Conservation (phyloP, 2,888 invertebrate species). For the Ornithoptera priamus region DNA sequence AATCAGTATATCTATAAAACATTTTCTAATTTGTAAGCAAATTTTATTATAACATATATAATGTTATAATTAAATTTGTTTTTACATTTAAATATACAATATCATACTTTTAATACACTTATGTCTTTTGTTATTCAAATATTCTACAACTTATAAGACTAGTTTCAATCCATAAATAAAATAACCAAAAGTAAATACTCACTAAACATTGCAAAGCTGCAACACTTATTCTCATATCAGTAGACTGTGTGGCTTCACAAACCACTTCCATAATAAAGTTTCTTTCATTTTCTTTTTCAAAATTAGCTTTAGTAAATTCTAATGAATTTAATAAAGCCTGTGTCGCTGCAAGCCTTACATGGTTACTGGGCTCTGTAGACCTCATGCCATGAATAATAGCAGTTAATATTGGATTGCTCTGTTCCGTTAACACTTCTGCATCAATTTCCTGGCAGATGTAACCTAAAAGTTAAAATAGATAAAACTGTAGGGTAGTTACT, state of each 20-base stretch:
- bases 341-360: conserved; percentile 97
- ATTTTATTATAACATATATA: no score
- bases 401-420: conserved; percentile 97
- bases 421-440: conserved; percentile 93
- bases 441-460: conserved; percentile 99
- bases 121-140: not conserved
- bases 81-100: not conserved
- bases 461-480: conserved; percentile 53
- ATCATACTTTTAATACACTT: not conserved
- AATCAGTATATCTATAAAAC: not conserved
- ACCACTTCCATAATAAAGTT: conserved; percentile 99
- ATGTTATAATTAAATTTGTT: no score
- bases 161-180: not conserved
- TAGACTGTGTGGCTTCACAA: conserved; percentile 98
- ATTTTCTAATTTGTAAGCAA: no score
- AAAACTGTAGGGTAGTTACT: not conserved
- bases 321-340: conserved; percentile 97
- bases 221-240: conserved; percentile 94
- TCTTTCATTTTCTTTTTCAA: conserved; percentile 97
- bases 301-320: conserved; percentile 99
- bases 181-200: conserved; percentile 41
- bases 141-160: not conserved
- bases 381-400: conserved; percentile 99
- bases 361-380: conserved; percentile 93
- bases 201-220: conserved; percentile 98